Conservation (phyloP, 2,888 invertebrate genomes). For the Zootermopsis nevadensis region DNA sequence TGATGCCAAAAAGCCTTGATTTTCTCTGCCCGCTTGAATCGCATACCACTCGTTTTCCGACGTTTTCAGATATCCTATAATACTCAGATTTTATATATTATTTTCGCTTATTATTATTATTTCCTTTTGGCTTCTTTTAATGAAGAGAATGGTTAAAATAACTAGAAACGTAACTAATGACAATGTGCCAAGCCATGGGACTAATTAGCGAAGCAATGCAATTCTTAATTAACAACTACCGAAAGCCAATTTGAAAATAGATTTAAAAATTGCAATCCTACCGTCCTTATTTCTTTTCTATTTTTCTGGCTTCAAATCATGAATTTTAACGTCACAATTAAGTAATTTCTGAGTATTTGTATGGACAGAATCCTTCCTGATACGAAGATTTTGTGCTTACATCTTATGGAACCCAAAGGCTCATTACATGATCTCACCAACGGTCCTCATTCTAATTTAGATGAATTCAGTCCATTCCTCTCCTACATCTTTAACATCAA, state of each 20-base stretch:
- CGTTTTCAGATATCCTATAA: not conserved
- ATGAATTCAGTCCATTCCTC: too few species aligned
- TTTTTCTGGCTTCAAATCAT: too few species aligned
- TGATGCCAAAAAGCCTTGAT: not conserved
- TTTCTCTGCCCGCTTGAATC: not conserved
- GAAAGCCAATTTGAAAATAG: not conserved
- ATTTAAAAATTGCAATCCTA: not conserved
- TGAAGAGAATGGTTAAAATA: slow-evolving; percentile 7
- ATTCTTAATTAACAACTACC: slow-evolving; percentile 24
- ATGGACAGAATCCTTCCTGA: too few species aligned
- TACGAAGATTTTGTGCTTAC: too few species aligned
- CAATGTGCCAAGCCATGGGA: slow-evolving; percentile 16
- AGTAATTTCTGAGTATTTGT: too few species aligned
- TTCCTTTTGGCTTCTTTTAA: not conserved
- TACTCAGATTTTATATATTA: not conserved
- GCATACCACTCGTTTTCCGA: slow-evolving; percentile 16
- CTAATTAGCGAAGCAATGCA: slow-evolving; percentile 24
- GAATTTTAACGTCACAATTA: too few species aligned
- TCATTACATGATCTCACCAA: too few species aligned
- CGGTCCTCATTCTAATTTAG: too few species aligned
- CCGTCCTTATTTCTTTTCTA: not conserved
- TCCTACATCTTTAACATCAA: too few species aligned
- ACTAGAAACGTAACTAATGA: not conserved
- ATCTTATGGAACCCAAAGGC: too few species aligned
- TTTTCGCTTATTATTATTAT: slow-evolving; percentile 12